These are phyloP conservation scores for Chymomyza procnemis DNA, from an alignment of 2,888 invertebrate genomes.

Conservation along the genomic window DNA sequence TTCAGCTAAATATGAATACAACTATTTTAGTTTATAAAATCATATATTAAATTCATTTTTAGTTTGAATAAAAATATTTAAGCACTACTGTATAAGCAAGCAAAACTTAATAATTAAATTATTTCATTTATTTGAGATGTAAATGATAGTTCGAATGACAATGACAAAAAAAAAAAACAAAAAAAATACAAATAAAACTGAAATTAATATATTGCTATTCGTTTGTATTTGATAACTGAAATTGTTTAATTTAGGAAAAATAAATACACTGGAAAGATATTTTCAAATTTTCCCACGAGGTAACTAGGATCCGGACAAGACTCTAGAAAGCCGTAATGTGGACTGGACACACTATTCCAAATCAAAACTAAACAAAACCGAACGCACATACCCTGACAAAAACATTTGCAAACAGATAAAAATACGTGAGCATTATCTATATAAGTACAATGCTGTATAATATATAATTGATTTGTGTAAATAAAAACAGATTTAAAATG, in stretches of 20 bases:
- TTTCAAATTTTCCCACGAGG: slow-evolving; percentile 25
- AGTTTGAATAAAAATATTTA: background rate
- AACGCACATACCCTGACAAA: background rate
- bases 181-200: slow-evolving; percentile 12
- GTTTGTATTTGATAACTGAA: slow-evolving; percentile 40
- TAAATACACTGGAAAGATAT: slow-evolving; percentile 37
- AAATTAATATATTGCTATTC: slow-evolving; percentile 13
- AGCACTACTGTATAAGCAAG: background rate
- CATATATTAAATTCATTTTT: background rate
- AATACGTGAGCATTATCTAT: slow-evolving; percentile 19
- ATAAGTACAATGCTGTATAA: background rate
- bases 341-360: background rate
- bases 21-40: background rate
- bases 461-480: background rate
- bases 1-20: background rate
- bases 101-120: background rate
- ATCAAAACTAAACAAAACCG: background rate
- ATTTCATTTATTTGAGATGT: background rate
- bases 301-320: slow-evolving; percentile 17
- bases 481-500: background rate
- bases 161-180: background rate
- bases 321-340: slow-evolving; percentile 8
- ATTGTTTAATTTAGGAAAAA: slow-evolving; percentile 42
- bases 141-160: background rate
- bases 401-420: slow-evolving; percentile 32